Evolutionary conservation across 2,113 vertebrate genomes (phyloP), one percentile per base, ranked within the genome.

Genomic region (Odontophorus gujanensis): DNA sequence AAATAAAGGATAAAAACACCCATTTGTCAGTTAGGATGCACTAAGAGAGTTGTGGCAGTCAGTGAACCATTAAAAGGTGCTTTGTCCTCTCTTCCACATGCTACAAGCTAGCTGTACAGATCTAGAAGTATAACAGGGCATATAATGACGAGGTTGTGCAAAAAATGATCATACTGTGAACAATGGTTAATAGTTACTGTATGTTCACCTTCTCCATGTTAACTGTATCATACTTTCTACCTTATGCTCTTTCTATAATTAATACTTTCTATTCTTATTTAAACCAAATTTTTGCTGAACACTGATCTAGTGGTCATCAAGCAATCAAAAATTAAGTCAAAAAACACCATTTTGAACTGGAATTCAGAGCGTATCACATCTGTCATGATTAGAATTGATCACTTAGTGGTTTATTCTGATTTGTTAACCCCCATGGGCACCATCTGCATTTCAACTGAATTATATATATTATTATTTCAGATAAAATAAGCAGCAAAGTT

Each of bases 381-480:
- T 12, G 6, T 13, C 12, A 28, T 47, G 43, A 11, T 78, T 86
- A 68, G 20, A 26, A 43, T 20, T 58, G 2, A 40, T 40, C 10
- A 4, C 7, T 84, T 89, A 58, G 17, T 81, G 1, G 18, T 10
- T 77, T 75, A 25, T 13, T 73, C 45, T 24, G 26, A 4, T 61
- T 58, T 53, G 7, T 3, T 51, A 38, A 13, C 3, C 3, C 5
- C 7, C 2, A 9, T 25, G 3, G 22, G 13, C 4, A 30, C 3
- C 48, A 11, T 25, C 83, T 42, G 25, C 8, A 18, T 81, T 91
- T 86, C 36, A 62, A 4, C n/a, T 58, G 40, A 40, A 40, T 40
- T 40, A 40, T 40, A 40, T 40, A 40, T 40, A 40, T 40, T 40
- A 40, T 40, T 40, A 40, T 40, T 40, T 40, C 40, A 40, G 40